These are phyloP conservation scores for Druon quercuslanigerum DNA, from an alignment of 1,140 invertebrate genomes.

Conservation along the genomic window DNA sequence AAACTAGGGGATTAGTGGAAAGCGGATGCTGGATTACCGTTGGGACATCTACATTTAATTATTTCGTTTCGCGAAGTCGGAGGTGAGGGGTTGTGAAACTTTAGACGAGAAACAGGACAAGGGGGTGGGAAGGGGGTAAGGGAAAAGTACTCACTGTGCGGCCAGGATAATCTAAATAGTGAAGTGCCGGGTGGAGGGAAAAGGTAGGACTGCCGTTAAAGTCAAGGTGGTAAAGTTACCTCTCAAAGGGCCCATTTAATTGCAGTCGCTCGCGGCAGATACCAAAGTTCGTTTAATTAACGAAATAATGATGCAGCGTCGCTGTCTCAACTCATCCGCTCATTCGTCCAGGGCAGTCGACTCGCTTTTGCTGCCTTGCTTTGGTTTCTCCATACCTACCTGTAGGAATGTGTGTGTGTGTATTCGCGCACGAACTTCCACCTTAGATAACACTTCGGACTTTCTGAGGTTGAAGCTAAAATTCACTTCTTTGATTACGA, in stretches of 20 bases:
- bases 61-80: conserved; percentile 42
- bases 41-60: conserved; percentile 46
- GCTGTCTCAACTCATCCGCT: conserved; percentile 41
- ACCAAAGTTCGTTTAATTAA: conserved; percentile 66
- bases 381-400: conserved; percentile 38
- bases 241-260: conserved; percentile 62
- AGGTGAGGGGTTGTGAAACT: conserved; percentile 18
- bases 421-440: conserved; percentile 5
- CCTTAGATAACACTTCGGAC: background rate
- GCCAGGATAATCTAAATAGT: conserved; percentile 56
- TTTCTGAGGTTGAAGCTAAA: background rate
- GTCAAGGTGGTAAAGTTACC: conserved; percentile 54
- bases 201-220: conserved; percentile 54
- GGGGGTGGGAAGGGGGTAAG: background rate
- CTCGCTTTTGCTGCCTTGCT: conserved; percentile 40
- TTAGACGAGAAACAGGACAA: background rate
- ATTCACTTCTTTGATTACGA: background rate
- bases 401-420: conserved; percentile 37
- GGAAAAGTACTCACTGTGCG: conserved; percentile 36
- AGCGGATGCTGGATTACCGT: conserved; percentile 5
- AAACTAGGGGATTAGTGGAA: conserved; percentile 20
- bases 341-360: conserved; percentile 42
- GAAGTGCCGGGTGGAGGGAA: conserved; percentile 35
- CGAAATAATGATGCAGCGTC: conserved; percentile 54
- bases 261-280: conserved; percentile 54